Conservation (phyloP, 2,113 vertebrate genomes). For the Mobula birostris region DNA sequence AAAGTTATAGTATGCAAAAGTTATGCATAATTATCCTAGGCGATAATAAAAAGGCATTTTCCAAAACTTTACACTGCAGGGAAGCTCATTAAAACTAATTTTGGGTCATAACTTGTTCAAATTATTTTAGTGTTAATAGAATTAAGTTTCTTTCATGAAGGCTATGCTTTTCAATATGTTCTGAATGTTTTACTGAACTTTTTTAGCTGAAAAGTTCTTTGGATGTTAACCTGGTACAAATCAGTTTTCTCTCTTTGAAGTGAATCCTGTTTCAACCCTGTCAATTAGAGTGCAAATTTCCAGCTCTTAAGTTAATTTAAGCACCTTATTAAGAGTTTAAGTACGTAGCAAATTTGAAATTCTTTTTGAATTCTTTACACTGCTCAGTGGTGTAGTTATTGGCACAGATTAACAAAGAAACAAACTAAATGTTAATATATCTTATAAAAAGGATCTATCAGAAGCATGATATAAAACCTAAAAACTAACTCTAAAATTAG, state of each 20-base stretch:
- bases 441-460: neutral
- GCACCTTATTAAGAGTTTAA: neutral
- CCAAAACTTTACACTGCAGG: conserved; percentile 11
- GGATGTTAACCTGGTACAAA: neutral
- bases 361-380: neutral
- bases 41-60: conserved; percentile 16
- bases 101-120: conserved; percentile 5
- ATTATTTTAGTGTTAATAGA: neutral
- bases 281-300: neutral
- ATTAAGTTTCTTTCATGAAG: neutral
- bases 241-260: neutral
- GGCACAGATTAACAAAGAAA: neutral
- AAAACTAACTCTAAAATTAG: neutral
- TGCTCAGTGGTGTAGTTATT: neutral
- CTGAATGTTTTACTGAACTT: neutral
- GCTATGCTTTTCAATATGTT: neutral
- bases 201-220: conserved; percentile 10
- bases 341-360: neutral
- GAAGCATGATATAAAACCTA: neutral
- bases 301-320: neutral
- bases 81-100: neutral
- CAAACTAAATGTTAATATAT: neutral
- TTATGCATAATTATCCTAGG: conserved; percentile 8
- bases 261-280: conserved; percentile 20
- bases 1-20: conserved; percentile 3